phyloP scores from a whole-genome alignment of 2,797 vertebrate species.

The Ctenopoma multispine region DNA sequence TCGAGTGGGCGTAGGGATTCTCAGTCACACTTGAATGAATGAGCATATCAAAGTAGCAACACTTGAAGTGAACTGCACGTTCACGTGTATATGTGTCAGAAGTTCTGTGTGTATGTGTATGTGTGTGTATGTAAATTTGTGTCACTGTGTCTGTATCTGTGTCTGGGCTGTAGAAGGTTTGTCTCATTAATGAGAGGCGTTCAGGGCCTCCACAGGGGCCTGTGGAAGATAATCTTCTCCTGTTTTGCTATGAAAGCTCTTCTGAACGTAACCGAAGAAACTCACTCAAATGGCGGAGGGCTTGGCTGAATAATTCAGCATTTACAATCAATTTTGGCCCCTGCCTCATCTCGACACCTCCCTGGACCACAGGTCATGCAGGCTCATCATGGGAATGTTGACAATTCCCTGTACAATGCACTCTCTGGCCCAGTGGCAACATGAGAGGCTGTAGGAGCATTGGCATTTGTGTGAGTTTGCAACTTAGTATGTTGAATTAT shows the following conservation, averaged over 20 bases:
- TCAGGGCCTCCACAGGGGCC: slow-evolving; percentile 76
- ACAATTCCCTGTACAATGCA: slow-evolving; percentile 80
- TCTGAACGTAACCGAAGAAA: slow-evolving; percentile 89
- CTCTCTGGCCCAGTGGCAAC: slow-evolving; percentile 72
- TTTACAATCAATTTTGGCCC: slow-evolving; percentile 87
- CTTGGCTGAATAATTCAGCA: slow-evolving; percentile 86
- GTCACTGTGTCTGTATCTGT: slow-evolving; percentile 61
- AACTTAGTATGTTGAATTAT: slow-evolving; percentile 76
- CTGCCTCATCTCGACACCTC: slow-evolving; percentile 76
- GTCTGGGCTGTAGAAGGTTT: slow-evolving; percentile 75
- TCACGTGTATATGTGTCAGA: slow-evolving; percentile 44
- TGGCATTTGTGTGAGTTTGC: slow-evolving; percentile 74
- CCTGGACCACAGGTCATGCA: slow-evolving; percentile 71
- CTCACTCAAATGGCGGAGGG: slow-evolving; percentile 82
- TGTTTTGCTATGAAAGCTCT: slow-evolving; percentile 89
- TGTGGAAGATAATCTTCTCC: slow-evolving; percentile 84
- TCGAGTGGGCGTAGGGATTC: slow-evolving; percentile 58
- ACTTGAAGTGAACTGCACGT: slow-evolving; percentile 54
- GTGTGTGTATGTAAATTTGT: slow-evolving; percentile 57
- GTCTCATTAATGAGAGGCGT: slow-evolving; percentile 80
- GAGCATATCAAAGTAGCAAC: slow-evolving; percentile 58
- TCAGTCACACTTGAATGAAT: slow-evolving; percentile 60
- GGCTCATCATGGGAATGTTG: slow-evolving; percentile 85
- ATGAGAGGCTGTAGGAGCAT: slow-evolving; percentile 77
- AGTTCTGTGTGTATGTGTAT: slow-evolving; percentile 24